These are phyloP conservation scores for Slavum lentiscoides DNA, from an alignment of 2,888 invertebrate species.

Conservation along the genomic window DNA sequence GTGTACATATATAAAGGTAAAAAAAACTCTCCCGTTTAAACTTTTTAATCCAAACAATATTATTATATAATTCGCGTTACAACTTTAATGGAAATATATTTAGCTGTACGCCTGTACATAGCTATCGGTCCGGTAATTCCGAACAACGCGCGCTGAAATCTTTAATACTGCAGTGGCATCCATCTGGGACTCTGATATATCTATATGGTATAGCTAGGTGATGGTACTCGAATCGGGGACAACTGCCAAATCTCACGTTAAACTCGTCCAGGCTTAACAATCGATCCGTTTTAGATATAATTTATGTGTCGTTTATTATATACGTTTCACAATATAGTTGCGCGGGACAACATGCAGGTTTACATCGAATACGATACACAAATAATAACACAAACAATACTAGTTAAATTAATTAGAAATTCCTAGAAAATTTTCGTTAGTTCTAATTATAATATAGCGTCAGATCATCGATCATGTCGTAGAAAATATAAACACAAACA, in stretches of 20 bases:
- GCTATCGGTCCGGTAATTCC: constrained; percentile 11
- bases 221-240: constrained; percentile 9
- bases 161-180: neutral
- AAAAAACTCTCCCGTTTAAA: neutral
- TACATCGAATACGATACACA: neutral
- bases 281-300: constrained; percentile 41
- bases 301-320: constrained; percentile 23
- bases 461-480: neutral
- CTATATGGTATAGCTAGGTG: neutral
- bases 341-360: too few species aligned
- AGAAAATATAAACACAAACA: constrained; percentile 5
- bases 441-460: neutral
- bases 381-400: neutral
- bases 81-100: constrained; percentile 13
- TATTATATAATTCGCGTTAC: neutral
- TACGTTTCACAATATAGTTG: too few species aligned
- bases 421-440: neutral
- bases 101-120: too few species aligned
- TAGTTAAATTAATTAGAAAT: constrained; percentile 10
- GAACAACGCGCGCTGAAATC: neutral
- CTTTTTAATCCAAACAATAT: neutral
- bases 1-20: neutral
- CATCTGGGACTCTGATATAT: constrained; percentile 6
- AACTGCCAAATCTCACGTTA: constrained; percentile 29
- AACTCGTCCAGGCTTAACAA: constrained; percentile 16